phyloP scores from a whole-genome alignment of 30 jellyfish, hydroid and myxozoan species.

The Sanderia malayensis region DNA sequence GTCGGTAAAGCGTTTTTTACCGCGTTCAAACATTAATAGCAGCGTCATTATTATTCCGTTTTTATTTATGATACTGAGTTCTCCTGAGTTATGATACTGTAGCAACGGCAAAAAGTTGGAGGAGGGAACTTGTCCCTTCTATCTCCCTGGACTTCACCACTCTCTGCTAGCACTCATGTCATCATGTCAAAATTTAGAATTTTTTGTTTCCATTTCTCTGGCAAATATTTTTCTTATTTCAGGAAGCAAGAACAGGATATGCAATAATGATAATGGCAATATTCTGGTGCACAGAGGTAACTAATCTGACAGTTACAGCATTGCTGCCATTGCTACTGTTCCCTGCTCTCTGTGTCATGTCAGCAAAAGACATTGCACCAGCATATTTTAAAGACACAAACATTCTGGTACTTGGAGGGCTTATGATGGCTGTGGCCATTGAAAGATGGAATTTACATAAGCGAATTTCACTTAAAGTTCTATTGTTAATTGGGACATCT shows the following conservation, averaged over 20 bases:
- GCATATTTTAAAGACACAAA: conserved; percentile 95
- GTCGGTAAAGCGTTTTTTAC: too few species aligned
- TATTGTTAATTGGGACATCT: conserved; percentile 85
- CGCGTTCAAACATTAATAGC: too few species aligned
- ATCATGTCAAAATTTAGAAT: too few species aligned
- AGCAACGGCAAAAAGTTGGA: too few species aligned
- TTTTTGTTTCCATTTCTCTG: too few species aligned
- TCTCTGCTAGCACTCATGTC: too few species aligned
- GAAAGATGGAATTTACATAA: conserved; percentile 98
- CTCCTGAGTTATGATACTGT: too few species aligned
- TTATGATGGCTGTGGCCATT: conserved; percentile 95
- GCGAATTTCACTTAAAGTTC: conserved; percentile 81
- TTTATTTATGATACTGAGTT: too few species aligned
- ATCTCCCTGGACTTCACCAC: too few species aligned
- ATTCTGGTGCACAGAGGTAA: conserved; percentile 93
- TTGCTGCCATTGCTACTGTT: conserved; percentile 80
- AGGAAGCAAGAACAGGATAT: conserved; percentile 89
- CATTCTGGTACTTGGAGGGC: conserved; percentile 88
- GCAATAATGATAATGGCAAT: conserved; percentile 84
- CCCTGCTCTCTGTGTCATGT: conserved; percentile 82
- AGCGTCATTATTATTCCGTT: too few species aligned
- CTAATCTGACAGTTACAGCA: conserved; percentile 93
- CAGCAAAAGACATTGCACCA: conserved; percentile 82
- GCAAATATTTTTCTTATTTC: conserved; percentile 1
- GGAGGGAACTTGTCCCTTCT: too few species aligned